Conservation (phyloP, 1,140 invertebrate species). For the Macrosteles quadrilineatus region DNA sequence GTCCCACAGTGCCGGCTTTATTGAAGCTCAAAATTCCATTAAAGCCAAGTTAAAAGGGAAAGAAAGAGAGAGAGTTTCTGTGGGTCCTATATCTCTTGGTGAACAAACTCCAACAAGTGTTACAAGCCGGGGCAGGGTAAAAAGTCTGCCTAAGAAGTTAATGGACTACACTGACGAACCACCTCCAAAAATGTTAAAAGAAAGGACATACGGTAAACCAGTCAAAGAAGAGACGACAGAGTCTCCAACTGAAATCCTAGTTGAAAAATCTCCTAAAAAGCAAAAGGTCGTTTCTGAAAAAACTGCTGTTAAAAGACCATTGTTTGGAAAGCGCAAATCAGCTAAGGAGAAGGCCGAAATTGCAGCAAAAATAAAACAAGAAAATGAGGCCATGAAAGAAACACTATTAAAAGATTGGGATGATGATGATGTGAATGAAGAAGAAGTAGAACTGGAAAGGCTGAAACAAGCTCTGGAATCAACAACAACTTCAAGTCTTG, state of each 20-base stretch:
- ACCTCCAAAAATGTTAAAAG: slow-evolving; percentile 10
- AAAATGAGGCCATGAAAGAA: slow-evolving; percentile 34
- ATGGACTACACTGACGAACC: slow-evolving; percentile 20
- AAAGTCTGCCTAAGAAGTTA: slow-evolving; percentile 40
- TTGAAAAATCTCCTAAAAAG: slow-evolving; percentile 18
- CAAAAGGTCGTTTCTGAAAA: slow-evolving; percentile 12
- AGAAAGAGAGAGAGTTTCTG: neutral
- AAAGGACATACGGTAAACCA: neutral
- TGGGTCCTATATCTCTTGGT: slow-evolving; percentile 31
- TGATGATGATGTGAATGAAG: slow-evolving; percentile 36
- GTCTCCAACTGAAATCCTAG: neutral
- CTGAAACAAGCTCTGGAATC: neutral
- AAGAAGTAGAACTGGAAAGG: slow-evolving; percentile 22
- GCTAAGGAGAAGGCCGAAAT: slow-evolving; percentile 31
- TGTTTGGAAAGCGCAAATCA: slow-evolving; percentile 30
- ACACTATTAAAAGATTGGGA: slow-evolving; percentile 35
- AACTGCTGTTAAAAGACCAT: slow-evolving; percentile 27
- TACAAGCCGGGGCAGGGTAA: slow-evolving; percentile 1
- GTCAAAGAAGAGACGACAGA: slow-evolving; percentile 16
- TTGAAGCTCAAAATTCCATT: slow-evolving; percentile 41
- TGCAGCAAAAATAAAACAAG: slow-evolving; percentile 24
- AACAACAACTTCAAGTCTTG: neutral
- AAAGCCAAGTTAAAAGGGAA: neutral
- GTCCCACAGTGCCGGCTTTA: slow-evolving; percentile 57
- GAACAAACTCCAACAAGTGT: neutral